These are phyloP conservation scores for Tenodera sinensis DNA, from an alignment of 2,888 invertebrate species.

Conservation along the genomic window DNA sequence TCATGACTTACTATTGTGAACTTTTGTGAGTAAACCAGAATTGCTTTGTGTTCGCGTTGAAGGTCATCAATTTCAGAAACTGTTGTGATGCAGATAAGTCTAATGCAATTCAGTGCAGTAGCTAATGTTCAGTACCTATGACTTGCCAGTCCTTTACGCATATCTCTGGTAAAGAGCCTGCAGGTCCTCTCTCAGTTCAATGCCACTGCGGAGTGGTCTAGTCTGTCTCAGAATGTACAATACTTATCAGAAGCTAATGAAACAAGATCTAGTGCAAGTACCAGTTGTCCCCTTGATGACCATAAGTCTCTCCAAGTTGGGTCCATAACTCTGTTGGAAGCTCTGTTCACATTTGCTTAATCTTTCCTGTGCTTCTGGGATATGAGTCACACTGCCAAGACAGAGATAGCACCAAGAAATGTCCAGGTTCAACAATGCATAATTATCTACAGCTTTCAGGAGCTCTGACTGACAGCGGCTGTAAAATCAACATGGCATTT, in stretches of 20 bases:
- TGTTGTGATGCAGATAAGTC: too few relatives aligned
- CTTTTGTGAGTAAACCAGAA: too few relatives aligned
- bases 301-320: conserved; percentile 58
- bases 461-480: conserved; percentile 64
- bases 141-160: too few relatives aligned
- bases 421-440: conserved; percentile 77
- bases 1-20: too few relatives aligned
- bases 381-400: conserved; percentile 64
- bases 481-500: conserved; percentile 32
- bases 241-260: not conserved
- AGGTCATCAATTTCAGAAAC: too few relatives aligned
- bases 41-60: too few relatives aligned
- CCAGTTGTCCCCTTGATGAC: conserved; percentile 59
- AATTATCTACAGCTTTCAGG: conserved; percentile 73
- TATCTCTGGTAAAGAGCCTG: too few relatives aligned
- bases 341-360: conserved; percentile 63
- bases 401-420: conserved; percentile 87
- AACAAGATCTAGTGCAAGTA: conserved; percentile 33
- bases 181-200: too few relatives aligned
- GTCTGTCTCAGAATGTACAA: too few relatives aligned
- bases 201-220: too few relatives aligned
- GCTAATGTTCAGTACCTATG: too few relatives aligned
- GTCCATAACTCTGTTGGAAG: conserved; percentile 63
- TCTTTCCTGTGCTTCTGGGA: conserved; percentile 69
- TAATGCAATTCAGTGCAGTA: too few relatives aligned